A percentile compares a stretch with the other conserved stretches of the same genome.
phyloP scores from a whole-genome alignment of 1,140 invertebrate species.

The Drosophila asahinai region DNA sequence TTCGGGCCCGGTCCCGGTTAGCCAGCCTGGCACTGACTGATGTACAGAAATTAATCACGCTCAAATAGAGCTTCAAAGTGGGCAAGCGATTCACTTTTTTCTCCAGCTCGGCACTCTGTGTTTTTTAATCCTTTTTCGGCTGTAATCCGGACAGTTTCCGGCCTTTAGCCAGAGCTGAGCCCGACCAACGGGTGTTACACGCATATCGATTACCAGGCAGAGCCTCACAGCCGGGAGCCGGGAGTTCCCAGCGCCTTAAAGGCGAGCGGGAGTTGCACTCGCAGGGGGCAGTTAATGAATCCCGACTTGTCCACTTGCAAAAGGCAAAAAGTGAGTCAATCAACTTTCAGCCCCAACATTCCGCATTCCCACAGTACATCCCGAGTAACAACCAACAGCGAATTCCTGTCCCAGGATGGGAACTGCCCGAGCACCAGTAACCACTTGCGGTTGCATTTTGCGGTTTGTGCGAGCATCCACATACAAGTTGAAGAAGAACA shows the following conservation, averaged over 20 bases:
- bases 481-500: conserved; percentile 15
- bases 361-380: conserved; percentile 72
- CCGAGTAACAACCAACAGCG: conserved; percentile 1
- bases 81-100: conserved; percentile 19
- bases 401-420: conserved; percentile 55
- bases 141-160: conserved; percentile 68
- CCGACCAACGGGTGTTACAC: conserved; percentile 58
- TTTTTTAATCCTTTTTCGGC: conserved; percentile 18
- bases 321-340: conserved; percentile 65
- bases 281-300: conserved; percentile 63
- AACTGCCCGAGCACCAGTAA: conserved; percentile 12
- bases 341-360: conserved; percentile 54
- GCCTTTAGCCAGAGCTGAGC: conserved; percentile 40
- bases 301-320: conserved; percentile 38
- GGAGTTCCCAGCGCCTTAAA: conserved; percentile 23
- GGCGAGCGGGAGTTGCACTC: conserved; percentile 42
- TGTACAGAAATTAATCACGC: conserved; percentile 77
- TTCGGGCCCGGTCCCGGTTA: conserved; percentile 32
- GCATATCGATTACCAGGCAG: conserved; percentile 71
- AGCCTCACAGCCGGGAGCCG: neutral
- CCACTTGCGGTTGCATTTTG: conserved; percentile 69
- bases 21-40: conserved; percentile 60
- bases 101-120: neutral
- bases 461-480: conserved; percentile 48
- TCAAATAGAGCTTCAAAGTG: conserved; percentile 73